phyloP scores from a whole-genome alignment of 1,140 invertebrate species.

The Zaprionus africanus region DNA sequence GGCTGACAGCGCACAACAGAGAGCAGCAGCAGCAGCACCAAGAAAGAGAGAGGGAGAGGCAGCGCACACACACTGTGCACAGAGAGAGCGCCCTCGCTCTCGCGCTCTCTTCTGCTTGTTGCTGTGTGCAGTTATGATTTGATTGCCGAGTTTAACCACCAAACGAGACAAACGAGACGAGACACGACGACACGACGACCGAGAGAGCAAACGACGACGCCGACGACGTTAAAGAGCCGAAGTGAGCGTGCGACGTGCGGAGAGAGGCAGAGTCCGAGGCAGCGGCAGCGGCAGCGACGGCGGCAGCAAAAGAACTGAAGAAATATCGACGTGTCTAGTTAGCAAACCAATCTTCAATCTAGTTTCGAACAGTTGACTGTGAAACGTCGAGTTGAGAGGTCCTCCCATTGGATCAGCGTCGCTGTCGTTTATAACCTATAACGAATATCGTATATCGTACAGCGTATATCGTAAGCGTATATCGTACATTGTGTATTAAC shows the following conservation, averaged over 20 bases:
- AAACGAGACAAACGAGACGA: constrained; percentile 67
- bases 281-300: constrained; percentile 6
- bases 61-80: neutral
- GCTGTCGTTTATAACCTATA: constrained; percentile 47
- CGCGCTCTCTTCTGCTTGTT: constrained; percentile 9
- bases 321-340: constrained; percentile 85
- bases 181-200: constrained; percentile 53
- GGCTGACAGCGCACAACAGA: neutral
- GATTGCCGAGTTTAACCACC: constrained; percentile 82
- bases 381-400: constrained; percentile 84
- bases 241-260: constrained; percentile 34
- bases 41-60: neutral
- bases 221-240: constrained; percentile 53
- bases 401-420: constrained; percentile 75
- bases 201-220: constrained; percentile 23
- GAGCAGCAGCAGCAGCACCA: neutral
- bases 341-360: constrained; percentile 84
- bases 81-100: constrained; percentile 25
- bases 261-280: constrained; percentile 40
- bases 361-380: constrained; percentile 84
- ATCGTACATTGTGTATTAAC: constrained; percentile 7
- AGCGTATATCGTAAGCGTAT: constrained; percentile 23
- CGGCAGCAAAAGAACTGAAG: constrained; percentile 80
- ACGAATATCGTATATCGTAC: constrained; percentile 40
- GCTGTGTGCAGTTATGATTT: constrained; percentile 79